Base-by-base conservation (phyloP, 53 echinoderm and acorn worm genomes). In the Patiria pectinifera region DNA sequence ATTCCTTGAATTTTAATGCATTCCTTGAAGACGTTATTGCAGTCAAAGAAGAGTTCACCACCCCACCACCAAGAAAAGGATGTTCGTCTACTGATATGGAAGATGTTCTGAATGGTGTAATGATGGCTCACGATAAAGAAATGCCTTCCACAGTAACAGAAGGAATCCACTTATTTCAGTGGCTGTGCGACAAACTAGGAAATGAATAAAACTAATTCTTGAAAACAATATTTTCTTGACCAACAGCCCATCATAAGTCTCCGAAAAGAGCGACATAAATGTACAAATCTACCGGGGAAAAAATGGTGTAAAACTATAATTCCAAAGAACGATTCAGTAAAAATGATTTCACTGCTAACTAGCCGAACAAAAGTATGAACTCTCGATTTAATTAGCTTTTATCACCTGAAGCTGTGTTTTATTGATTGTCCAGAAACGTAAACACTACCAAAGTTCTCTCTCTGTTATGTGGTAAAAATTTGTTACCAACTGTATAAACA, bases 91-190 rank as follows among this genome's bases (percentile, higher is more conserved):
- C 62, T 19, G 84, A 84, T 16, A 84, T 84, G 45, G 66, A 84
- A 63, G 84, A 84, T 16, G 26, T 83, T 59, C 53, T 53, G 8
- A 53, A 6, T 53, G 53, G 8, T 53, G 6, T 53, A 53, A 84
- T 62, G 84, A 44, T 63, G 15, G 66, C 84, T 62, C 62, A 84
- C 45, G 48, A 84, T 2, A 84, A 84, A 66, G 84, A 13, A 24
- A 62, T 63, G 62, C 84, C 84, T 84, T 84, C 84, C 26, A 63
- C 84, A 43, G 66, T 66, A 84, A 63, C 62, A 44, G 84, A 84
- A 6, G 84, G 62, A 25, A 44, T 84, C 6, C 2, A 84, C 13
- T 43, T 84, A 44, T 84, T 84, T 84, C 62, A 84, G 84, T 80
- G 80, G 80, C 3, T 80, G 48, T 80, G 80, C 48, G 46, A 45